A percentile compares a stretch with the other conserved stretches of the same genome.
These are phyloP conservation scores for Parnassius glacialis DNA, from an alignment of 2,888 invertebrate species.

Conservation along the genomic window DNA sequence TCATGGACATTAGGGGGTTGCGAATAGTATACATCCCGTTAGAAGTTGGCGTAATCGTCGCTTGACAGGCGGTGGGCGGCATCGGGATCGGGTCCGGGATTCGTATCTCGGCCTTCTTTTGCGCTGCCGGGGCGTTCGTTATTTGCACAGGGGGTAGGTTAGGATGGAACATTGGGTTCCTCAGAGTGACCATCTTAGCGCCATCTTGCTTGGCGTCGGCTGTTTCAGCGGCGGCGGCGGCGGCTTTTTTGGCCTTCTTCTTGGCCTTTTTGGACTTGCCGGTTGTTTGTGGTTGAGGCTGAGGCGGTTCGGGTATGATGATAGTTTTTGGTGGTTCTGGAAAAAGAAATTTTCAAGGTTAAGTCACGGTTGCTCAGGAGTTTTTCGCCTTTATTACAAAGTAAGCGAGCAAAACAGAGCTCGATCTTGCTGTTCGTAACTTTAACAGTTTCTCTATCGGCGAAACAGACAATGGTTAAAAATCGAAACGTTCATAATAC, in stretches of 20 bases:
- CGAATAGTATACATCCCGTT: slow-evolving; percentile 92
- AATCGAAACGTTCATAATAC: no score
- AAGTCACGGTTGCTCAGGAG: no score
- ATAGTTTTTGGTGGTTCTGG: slow-evolving; percentile 63
- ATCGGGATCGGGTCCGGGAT: slow-evolving; percentile 73
- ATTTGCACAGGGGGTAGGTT: slow-evolving; percentile 68
- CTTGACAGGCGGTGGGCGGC: slow-evolving; percentile 73
- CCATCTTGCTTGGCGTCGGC: slow-evolving; percentile 51
- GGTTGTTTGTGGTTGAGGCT: slow-evolving; percentile 35
- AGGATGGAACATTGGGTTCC: slow-evolving; percentile 89
- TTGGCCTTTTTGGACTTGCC: slow-evolving; percentile 75
- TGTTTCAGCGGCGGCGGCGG: slow-evolving; percentile 51
- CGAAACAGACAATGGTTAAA: no score
- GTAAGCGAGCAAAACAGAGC: no score
- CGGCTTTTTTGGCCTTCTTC: slow-evolving; percentile 68
- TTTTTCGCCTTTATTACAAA: no score
- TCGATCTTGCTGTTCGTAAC: no score
- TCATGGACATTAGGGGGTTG: slow-evolving; percentile 84
- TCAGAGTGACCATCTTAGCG: slow-evolving; percentile 87
- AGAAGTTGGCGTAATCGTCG: slow-evolving; percentile 74
- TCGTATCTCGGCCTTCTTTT: slow-evolving; percentile 61
- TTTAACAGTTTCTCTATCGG: no score
- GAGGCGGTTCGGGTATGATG: slow-evolving; percentile 50
- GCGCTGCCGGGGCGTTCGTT: slow-evolving; percentile 39
- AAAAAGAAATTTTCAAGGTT: slow-evolving; percentile 15